Percentiles rank a stretch among this genome's conserved stretches.
Evolutionary conservation across 1,140 invertebrate genomes (phyloP).

Genomic region (Zophobas atratus): DNA sequence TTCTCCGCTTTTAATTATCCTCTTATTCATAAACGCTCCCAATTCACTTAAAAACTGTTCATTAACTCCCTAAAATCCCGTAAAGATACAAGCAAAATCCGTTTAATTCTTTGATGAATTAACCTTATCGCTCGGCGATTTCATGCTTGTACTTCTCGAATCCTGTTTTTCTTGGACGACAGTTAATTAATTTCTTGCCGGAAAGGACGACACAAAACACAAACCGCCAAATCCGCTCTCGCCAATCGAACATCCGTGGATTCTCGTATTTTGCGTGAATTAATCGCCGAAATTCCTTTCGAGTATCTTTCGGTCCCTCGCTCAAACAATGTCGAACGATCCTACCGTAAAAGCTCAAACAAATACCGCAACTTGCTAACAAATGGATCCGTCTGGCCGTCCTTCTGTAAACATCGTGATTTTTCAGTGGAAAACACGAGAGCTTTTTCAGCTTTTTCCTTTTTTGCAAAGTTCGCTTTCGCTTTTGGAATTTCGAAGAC

Average conservation of each 20-base stretch:
- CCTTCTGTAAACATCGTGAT: constrained; percentile 22
- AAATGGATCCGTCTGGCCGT: constrained; percentile 21
- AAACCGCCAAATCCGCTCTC: background rate
- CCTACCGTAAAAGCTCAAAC: constrained; percentile 28
- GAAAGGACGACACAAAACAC: background rate
- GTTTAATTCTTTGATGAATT: constrained; percentile 17
- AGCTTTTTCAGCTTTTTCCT: background rate
- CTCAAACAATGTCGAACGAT: constrained; percentile 9
- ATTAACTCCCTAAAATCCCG: background rate
- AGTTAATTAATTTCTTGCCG: constrained; percentile 34
- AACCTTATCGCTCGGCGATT: background rate
- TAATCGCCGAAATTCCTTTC: no score
- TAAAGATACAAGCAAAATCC: background rate
- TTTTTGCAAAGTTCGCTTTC: background rate
- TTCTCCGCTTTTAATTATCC: background rate
- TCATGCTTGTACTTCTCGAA: background rate
- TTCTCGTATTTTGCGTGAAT: background rate
- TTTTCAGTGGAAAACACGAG: background rate
- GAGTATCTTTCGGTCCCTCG: background rate
- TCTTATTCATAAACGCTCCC: background rate
- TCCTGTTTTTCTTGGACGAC: constrained; percentile 1
- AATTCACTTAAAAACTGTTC: background rate
- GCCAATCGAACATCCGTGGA: background rate
- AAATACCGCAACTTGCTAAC: constrained; percentile 23
- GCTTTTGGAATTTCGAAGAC: background rate